Conservation (phyloP, 2,888 invertebrate genomes). For the Resseliella maxima region DNA sequence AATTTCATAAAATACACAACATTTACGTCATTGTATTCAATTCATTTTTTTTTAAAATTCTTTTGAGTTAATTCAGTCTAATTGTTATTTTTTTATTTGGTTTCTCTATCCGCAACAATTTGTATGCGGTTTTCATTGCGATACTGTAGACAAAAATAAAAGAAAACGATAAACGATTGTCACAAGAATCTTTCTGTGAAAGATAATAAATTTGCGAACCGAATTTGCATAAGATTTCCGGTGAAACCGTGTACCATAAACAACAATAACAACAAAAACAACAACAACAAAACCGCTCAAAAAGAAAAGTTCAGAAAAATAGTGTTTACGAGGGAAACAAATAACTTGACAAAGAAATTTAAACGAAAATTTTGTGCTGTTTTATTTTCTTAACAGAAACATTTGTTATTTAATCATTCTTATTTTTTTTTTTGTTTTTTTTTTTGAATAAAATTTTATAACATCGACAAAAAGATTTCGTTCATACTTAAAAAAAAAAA, state of each 20-base stretch:
- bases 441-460: background rate
- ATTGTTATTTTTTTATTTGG: background rate
- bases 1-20: too few relatives aligned
- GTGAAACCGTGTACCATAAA: background rate
- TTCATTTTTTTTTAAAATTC: background rate
- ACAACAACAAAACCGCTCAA: too few relatives aligned
- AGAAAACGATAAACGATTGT: background rate
- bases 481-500: background rate
- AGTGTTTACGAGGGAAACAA: background rate
- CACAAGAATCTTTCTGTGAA: conserved; percentile 10
- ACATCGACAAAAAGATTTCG: background rate
- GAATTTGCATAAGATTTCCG: background rate
- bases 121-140: too few relatives aligned
- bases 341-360: background rate
- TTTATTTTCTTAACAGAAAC: too few relatives aligned
- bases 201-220: background rate
- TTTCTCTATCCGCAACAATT: background rate
- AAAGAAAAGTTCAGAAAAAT: too few relatives aligned
- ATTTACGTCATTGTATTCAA: too few relatives aligned
- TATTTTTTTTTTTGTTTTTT: background rate
- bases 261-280: too few relatives aligned
- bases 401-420: too few relatives aligned
- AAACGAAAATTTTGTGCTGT: background rate
- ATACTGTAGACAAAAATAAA: too few relatives aligned
- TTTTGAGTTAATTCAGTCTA: background rate